Base-by-base conservation (phyloP, 2,888 invertebrate species). In the Itoplectis maculator region DNA sequence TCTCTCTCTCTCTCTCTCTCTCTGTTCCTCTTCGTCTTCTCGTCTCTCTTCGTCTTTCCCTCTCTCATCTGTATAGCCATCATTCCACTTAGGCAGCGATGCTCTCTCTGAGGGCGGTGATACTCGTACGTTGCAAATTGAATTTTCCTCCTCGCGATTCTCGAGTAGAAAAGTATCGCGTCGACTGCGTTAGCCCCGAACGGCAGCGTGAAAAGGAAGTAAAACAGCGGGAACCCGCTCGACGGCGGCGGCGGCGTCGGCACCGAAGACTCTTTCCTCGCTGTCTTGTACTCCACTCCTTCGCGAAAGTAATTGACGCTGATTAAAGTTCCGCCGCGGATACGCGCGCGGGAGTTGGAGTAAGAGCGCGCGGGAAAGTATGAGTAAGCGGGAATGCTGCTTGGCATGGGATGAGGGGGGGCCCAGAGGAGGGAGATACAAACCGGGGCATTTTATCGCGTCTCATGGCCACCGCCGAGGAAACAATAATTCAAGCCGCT, bases 311-410 rank as follows among this genome's bases (percentile, higher is more conserved):
- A 90, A 89, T 90, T 88, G 89, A 88, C 87, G 88, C 88, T 90
- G 89, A 90, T 90, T 89, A 90, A 90, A 89, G 88, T 90, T 90
- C 86, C 85, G 82, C 75, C 84, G 80, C 37, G 73, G 51, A 20
- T 45, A 15, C 6, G 18, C 37, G 18, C 37, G 59, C 15, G 42
- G 56, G 56, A 29, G 29, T 29, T 5, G 37, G 65, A 47, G 59
- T 6, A 47, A 37, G 42, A 29, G 49, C 2, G 29, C 37, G 49
- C 29, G 11, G 69, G 37, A 37, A 54, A 37, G 40, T 11, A 51
- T 51, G 29, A 23, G 66, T 23, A 37, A 35, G 59, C 9, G 68
- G 37, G 42, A n/a, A 35, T 29, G 15, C 18, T 35, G 65, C n/a
- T n/a, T n/a, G n/a, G n/a, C n/a, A n/a, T n/a, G 51, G 40, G 63